Base-by-base conservation (phyloP, 2,888 invertebrate genomes). In the Ophion ventricosus region DNA sequence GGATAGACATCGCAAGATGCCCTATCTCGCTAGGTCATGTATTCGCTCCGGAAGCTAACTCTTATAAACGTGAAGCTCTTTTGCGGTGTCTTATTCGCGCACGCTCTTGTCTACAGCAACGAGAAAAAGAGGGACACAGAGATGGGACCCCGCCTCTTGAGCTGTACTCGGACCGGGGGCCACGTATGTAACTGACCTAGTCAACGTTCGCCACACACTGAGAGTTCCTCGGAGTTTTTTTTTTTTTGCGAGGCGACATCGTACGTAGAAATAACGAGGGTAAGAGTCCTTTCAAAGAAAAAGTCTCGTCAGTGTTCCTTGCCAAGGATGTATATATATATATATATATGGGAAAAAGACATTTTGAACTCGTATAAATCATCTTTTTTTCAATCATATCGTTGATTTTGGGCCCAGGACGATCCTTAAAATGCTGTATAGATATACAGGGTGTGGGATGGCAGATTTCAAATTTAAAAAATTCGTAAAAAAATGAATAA, bases 151-250 rank as follows among this genome's bases (percentile, higher is more conserved):
- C 70, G 73, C 83, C 85, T 78, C 54, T 63, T 54, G 63, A 25
- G 17, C 40, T 82, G 70, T 88, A 74, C 43, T 85, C 81, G 80
- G 75, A 73, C 80, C 80, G 40, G 80, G 86, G 86, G 82, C 87
- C 89, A 89, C 81, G 81, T 89, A 90, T 91, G 91, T 91, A 91
- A 91, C 92, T 92, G 92, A 92, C 92, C 92, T 88, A 91, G 89
- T 92, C 91, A 91, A 92, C 89, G 80, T 80, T 56, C 69, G 73
- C 78, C 79, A 63, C 26, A 66, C 54, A 61, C 43, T 40, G 43
- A 64, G 59, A 54, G 61, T 23, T 67, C 74, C 25, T 59, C 75
- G 73, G 23, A 73, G 72, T 35, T 43, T 20, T 64, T 80, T 23
- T 56, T 66, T 59, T 64, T 61, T 29, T 49, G 66, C 73, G 63